Evolutionary conservation across 92 coral and sea anemone species (phyloP).

Genomic region (Palythoa heliodiscus): DNA sequence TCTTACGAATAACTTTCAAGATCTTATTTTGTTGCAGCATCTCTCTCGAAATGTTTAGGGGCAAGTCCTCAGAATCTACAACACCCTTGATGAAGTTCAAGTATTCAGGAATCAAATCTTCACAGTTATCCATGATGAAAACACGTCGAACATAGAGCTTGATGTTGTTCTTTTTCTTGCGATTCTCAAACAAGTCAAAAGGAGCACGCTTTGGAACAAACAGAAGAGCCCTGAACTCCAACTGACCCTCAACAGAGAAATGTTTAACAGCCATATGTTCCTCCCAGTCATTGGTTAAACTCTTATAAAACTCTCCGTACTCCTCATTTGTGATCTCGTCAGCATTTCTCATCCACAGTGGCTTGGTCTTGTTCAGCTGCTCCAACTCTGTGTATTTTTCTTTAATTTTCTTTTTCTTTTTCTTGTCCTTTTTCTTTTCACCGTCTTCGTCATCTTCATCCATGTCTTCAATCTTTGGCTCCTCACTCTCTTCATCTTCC

Average conservation of each 20-base stretch:
- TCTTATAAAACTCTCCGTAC: conserved; percentile 98
- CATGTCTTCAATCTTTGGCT: conserved; percentile 84
- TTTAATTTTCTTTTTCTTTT: conserved; percentile 85
- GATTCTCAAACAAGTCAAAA: conserved; percentile 97
- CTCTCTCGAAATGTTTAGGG: conserved; percentile 95
- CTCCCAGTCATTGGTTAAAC: conserved; percentile 99
- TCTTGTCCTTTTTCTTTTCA: conserved; percentile 78
- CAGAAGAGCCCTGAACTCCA: conserved; percentile 94
- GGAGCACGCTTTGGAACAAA: conserved; percentile 97
- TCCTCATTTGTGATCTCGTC: conserved; percentile 95
- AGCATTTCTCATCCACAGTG: conserved; percentile 98
- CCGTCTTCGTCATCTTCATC: conserved; percentile 86
- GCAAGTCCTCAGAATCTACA: conserved; percentile 98
- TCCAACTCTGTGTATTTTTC: conserved; percentile 96
- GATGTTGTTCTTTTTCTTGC: conserved; percentile 98
- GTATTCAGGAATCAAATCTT: conserved; percentile 96
- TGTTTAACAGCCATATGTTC: conserved; percentile 98
- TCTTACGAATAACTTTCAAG: conserved; percentile 97
- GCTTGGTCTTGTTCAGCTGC: conserved; percentile 96
- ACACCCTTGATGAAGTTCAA: conserved; percentile 98
- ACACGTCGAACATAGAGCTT: conserved; percentile 98
- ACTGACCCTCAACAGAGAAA: conserved; percentile 98
- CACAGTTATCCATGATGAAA: conserved; percentile 99
- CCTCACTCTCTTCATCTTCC: conserved; percentile 69
- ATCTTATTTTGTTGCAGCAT: conserved; percentile 98